Evolutionary conservation across 1,140 invertebrate species (phyloP), one percentile per base, ranked within the genome.

Genomic region (Psilanteris sp.): DNA sequence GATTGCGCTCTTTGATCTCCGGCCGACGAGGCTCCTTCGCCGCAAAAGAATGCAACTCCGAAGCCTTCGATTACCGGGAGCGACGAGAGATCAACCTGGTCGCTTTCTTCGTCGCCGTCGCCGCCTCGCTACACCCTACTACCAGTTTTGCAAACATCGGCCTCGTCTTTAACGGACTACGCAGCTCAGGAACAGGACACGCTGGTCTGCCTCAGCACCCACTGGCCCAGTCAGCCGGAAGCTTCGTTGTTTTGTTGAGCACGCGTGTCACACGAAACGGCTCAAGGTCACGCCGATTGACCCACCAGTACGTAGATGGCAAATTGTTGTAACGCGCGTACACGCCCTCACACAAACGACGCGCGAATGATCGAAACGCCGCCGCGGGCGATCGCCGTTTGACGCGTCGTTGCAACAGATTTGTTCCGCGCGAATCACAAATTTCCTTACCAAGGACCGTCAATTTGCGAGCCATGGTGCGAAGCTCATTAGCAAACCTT

Each of bases 1-100:
- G 94, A 95, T 85, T 91, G 91, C 77, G 92, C 89, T 74, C 92
- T 94, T 90, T 93, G 92, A 93, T 91, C 88, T 86, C 83, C 87
- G 83, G 84, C 74, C 67, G 80, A 84, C 39, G 78, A 80, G 64
- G 81, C 78, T 67, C 67, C 81, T 14, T 71, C 79, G 73, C 55
- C 57, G 37, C 26, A 73, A 43, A 46, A 70, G 34, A 70, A 61
- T 24, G 64, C 61, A 39, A 71, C 77, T 34, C 77, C 85, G 44
- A 75, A 68, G 46, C 57, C 55, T 70, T 73, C 64, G 34, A 16
- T 52, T 36, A 76, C 37, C 24, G 71, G 31, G 20, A 72, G 68
- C 27, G 68, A 73, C 54, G 62, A 64, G 9, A 52, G 55, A 18
- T 73, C 78, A 3, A 80, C 81, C 20, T 78, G 79, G 79, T 82